Base-by-base conservation (phyloP, 1,140 invertebrate species). In the Cheumatopsyche charites region DNA sequence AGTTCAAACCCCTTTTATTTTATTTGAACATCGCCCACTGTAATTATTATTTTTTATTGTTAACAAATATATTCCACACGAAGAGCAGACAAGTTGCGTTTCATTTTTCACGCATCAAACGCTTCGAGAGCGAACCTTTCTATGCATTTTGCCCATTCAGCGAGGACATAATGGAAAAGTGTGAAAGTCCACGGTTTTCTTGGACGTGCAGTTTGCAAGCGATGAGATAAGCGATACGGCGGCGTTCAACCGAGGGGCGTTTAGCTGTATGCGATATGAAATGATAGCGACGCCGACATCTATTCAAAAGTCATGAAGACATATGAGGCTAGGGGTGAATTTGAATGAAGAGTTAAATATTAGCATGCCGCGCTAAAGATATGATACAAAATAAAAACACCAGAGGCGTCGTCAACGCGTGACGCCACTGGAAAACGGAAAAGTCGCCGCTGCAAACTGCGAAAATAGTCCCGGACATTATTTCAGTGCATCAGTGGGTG, bases 271-370 rank as follows among this genome's bases (percentile, higher is more conserved):
- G 23, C 1, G 55, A 58, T 58, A 26, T 23, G 23, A 58, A 58
- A 58, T 23, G 55, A 58, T 58, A 58, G 55, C 55, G 55, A 58
- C 55, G 21, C 55, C 55, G 9, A 26, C 3, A 26, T 58, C 23
- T 58, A 58, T 58, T 58, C 55, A 58, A 58, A 58, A 58, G 55
- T 58, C 55, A 58, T 58, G 55, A 58, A 26, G 23, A 58, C 55
- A 58, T 58, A 58, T 25, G 55, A 58, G 19, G 55, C 3, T 11
- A 58, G 19, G 55, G 55, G 55, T 58, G 55, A 26, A 58, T 58
- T 52, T 52, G 47, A 52, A 52, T 52, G 47, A 52, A 52, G 15
- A 17, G 47, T 52, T 52, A 52, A 52, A 19, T 52, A 52, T 52
- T 52, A 52, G 47, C 47, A 19, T 36, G 29, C 15, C 9, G 47